A percentile compares a stretch with the other conserved stretches of the same genome.
These are phyloP conservation scores for Acanthiza pusilla DNA, from an alignment of 2,797 vertebrate genomes.

Conservation along the genomic window DNA sequence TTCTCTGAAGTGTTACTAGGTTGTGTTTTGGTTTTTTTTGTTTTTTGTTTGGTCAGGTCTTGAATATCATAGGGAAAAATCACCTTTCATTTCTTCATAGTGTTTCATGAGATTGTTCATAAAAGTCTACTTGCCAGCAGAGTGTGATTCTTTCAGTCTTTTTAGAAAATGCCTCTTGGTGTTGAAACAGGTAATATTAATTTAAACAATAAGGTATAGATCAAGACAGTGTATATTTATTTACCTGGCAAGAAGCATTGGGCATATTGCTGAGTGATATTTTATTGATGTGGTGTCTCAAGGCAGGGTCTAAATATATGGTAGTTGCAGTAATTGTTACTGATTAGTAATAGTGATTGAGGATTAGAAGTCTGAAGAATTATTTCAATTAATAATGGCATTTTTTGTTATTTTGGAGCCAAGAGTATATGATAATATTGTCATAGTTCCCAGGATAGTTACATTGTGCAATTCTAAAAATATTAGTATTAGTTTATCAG, in stretches of 20 bases:
- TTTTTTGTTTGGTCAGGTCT: not conserved
- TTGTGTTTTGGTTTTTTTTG: too few species aligned
- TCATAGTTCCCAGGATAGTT: not conserved
- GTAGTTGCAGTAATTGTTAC: not conserved
- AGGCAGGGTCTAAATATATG: not conserved
- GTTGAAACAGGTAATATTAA: not conserved
- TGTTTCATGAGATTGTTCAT: not conserved
- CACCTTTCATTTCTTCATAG: not conserved
- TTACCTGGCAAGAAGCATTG: not conserved
- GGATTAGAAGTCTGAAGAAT: not conserved
- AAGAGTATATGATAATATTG: not conserved
- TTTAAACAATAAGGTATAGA: not conserved
- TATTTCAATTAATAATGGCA: not conserved
- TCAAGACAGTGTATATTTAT: not conserved
- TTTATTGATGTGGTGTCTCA: not conserved
- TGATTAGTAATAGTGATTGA: not conserved
- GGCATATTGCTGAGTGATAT: not conserved
- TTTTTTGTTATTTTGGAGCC: not conserved
- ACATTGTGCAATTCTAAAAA: not conserved
- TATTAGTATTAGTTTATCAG: not conserved
- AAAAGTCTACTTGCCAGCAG: not conserved
- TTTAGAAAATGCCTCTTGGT: not conserved
- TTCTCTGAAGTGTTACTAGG: not conserved
- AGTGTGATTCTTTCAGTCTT: fast-evolving
- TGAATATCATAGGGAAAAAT: not conserved